Base-by-base conservation (phyloP, 2,888 invertebrate genomes). In the Candidula unifasciata region DNA sequence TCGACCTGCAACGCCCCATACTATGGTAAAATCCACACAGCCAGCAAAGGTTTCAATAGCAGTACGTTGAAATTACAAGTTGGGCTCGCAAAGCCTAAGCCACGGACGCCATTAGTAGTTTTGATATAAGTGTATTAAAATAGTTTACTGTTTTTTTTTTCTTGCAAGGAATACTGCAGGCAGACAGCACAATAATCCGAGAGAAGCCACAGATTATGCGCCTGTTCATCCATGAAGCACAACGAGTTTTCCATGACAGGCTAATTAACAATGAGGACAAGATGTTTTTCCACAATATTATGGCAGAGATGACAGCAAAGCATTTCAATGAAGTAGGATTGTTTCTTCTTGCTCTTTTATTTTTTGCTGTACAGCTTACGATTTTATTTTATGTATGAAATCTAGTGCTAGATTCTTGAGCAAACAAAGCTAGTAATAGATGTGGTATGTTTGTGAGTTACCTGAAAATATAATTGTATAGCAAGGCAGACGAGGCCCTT, bases 101-200 rank as follows among this genome's bases (percentile, higher is more conserved):
- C n/a, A n/a, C n/a, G n/a, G n/a, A n/a, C n/a, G n/a, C n/a, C n/a
- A n/a, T n/a, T n/a, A n/a, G n/a, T n/a, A n/a, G n/a, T n/a, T n/a
- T n/a, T n/a, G n/a, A n/a, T n/a, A n/a, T n/a, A n/a, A n/a, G n/a
- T n/a, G n/a, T 44, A 6, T 44, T 44, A 44, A 44, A 44, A 3
- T 44, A 10, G 33, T 2, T 68, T 33, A 27, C 73, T 10, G 3
- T 44, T 2, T 30, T 13, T 30, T 37, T 74, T 8, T 37, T 52
- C 13, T 52, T n/a, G 81, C 85, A 0, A 94, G 94, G 94, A n/a
- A 95, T 97, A 8, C 94, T 97, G 80, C 97, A 97, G 92, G 97
- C 97, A 0, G 96, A 97, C 91, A 0, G 95, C 0, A 92, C 91
- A n/a, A 90, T 90, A 18, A 91, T 93, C 81, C 87, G 93, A 44